phyloP scores from a whole-genome alignment of 2,797 vertebrate genomes.

The Manis pentadactyla region DNA sequence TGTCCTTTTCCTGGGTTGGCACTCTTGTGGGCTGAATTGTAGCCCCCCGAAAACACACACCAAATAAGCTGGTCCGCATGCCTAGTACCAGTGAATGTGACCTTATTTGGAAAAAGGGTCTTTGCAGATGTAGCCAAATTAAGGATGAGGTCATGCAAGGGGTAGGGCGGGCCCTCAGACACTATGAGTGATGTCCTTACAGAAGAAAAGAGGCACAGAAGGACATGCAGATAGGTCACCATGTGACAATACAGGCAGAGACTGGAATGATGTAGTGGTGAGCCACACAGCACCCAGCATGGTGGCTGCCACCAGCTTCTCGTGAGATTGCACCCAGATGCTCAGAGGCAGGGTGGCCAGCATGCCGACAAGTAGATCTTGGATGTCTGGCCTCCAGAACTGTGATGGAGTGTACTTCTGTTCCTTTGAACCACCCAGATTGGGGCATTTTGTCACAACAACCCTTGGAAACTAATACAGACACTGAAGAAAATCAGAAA shows the following conservation, averaged over 20 bases:
- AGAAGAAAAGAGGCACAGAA: background rate
- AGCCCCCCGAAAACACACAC: background rate
- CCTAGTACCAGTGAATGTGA: background rate
- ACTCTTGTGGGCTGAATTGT: background rate
- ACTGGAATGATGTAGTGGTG: too few relatives aligned
- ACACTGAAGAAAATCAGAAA: background rate
- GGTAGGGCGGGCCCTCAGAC: rapidly evolving
- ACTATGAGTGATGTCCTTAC: rapidly evolving
- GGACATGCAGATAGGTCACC: background rate
- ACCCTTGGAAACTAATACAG: background rate
- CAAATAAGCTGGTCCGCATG: too few relatives aligned
- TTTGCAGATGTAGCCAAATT: too few relatives aligned
- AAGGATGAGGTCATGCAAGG: too few relatives aligned
- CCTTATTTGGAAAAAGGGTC: background rate
- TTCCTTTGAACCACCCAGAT: background rate
- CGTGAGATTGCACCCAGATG: too few relatives aligned
- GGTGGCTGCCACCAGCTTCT: too few relatives aligned
- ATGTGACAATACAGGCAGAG: too few relatives aligned
- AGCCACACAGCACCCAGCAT: too few relatives aligned
- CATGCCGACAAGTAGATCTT: rapidly evolving
- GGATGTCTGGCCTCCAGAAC: background rate
- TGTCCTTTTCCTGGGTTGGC: background rate
- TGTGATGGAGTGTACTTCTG: rapidly evolving
- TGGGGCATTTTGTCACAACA: rapidly evolving
- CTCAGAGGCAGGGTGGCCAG: rapidly evolving